A percentile compares a stretch with the other conserved stretches of the same genome.
phyloP scores from a whole-genome alignment of 2,888 invertebrate species.

The Sinodicranocentrus sp. region DNA sequence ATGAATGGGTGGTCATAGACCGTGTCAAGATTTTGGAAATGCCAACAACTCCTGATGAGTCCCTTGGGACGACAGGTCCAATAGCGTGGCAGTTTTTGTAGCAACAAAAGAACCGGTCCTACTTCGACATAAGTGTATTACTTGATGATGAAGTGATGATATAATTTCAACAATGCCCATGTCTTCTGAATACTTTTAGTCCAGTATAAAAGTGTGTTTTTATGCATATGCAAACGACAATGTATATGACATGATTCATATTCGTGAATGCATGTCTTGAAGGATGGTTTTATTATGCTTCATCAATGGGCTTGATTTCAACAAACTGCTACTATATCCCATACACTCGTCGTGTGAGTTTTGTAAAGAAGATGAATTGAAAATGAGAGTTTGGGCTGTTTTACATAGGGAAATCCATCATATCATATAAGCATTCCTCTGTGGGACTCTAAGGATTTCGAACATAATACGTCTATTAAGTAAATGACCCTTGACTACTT shows the following conservation, averaged over 20 bases:
- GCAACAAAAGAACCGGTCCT: conserved; percentile 11
- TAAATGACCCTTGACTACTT: conserved; percentile 77
- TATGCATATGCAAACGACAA: no score
- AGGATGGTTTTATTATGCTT: no score
- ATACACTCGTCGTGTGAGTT: no score
- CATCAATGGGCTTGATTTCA: no score
- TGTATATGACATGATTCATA: no score
- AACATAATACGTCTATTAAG: conserved; percentile 71
- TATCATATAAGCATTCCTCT: not conserved
- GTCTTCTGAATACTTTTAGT: no score
- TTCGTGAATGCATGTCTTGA: no score
- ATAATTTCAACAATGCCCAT: conserved; percentile 1
- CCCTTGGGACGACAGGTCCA: conserved; percentile 68
- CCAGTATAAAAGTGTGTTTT: no score
- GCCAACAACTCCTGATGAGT: conserved; percentile 77
- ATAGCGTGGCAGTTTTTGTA: conserved; percentile 15
- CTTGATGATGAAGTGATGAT: conserved; percentile 20
- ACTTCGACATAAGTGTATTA: conserved; percentile 11
- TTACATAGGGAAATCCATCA: no score
- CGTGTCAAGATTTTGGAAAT: conserved; percentile 77
- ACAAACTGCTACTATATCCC: no score
- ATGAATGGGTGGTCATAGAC: conserved; percentile 73
- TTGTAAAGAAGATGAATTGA: no score
- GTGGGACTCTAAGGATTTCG: conserved; percentile 33
- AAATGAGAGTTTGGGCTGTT: no score